Conservation (phyloP, 2,113 vertebrate species). For the Campylomormyrus tamandua region DNA sequence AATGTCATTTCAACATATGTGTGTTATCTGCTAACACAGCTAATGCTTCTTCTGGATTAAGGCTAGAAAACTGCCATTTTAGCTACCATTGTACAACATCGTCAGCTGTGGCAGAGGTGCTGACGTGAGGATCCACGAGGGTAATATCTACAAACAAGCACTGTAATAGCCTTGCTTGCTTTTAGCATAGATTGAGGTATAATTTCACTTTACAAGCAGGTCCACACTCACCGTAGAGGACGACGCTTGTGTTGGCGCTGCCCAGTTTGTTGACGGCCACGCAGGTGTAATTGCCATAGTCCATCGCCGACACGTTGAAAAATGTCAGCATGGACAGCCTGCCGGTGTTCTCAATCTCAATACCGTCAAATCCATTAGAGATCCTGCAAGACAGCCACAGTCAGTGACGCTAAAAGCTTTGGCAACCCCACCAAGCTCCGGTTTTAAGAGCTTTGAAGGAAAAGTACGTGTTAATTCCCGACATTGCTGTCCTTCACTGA, state of each 20-base stretch:
- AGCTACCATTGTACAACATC: neutral
- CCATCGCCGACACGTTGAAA: constrained; percentile 86
- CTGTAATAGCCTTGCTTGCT: neutral
- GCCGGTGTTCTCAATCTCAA: constrained; percentile 78
- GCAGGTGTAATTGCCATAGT: constrained; percentile 96
- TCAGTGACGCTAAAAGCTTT: neutral
- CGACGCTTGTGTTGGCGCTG: constrained; percentile 82
- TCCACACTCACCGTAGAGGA: constrained; percentile 78
- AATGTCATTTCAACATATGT: too few species aligned
- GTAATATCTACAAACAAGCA: neutral
- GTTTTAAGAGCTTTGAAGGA: neutral
- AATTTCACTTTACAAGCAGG: neutral
- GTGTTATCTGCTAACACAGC: too few species aligned
- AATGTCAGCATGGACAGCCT: constrained; percentile 84
- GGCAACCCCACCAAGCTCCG: neutral
- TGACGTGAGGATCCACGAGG: neutral
- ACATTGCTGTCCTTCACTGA: neutral
- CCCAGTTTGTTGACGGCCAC: constrained; percentile 88
- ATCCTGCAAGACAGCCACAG: constrained; percentile 59
- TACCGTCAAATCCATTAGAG: constrained; percentile 72
- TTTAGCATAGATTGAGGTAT: neutral
- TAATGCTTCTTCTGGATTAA: neutral
- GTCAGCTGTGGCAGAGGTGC: neutral
- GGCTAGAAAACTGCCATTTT: neutral
- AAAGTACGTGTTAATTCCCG: constrained; percentile 5